Evolutionary conservation across 2,113 vertebrate species (phyloP).

Genomic region (Elaphurus davidianus): DNA sequence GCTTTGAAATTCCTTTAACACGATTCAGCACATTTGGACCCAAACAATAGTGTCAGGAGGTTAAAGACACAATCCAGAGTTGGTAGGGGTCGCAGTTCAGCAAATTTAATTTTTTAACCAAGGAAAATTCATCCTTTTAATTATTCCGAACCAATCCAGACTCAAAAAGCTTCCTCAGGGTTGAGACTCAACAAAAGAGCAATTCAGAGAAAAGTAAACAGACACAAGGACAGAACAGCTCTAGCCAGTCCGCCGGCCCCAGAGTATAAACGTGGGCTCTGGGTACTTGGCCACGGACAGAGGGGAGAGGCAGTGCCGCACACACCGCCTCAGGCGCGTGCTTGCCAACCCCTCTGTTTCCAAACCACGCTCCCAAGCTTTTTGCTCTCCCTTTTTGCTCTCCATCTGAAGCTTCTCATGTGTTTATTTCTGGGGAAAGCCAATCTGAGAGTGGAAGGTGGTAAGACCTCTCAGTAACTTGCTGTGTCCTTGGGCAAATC

Average conservation of each 20-base stretch:
- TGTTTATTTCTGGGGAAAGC: background rate
- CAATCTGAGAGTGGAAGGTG: background rate
- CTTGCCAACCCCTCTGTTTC: background rate
- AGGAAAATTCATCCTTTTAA: conserved; percentile 12
- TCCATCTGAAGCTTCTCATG: background rate
- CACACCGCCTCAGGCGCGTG: background rate
- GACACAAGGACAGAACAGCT: background rate
- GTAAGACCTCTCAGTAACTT: background rate
- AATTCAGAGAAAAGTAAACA: conserved; percentile 19
- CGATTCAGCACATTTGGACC: conserved; percentile 52
- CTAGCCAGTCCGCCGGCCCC: background rate
- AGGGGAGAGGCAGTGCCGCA: background rate
- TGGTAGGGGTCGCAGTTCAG: background rate
- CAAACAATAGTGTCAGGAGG: conserved; percentile 36
- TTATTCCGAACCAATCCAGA: background rate
- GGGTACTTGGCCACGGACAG: background rate
- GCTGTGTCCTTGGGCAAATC: background rate
- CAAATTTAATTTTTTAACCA: background rate
- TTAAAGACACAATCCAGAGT: background rate
- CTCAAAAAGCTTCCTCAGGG: conserved; percentile 9
- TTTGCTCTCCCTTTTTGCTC: background rate
- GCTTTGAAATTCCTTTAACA: conserved; percentile 51
- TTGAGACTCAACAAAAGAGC: background rate
- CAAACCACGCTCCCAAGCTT: background rate
- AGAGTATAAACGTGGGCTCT: background rate